Evolutionary conservation across 2,113 vertebrate genomes (phyloP).

Genomic region (Atractosteus spatula): DNA sequence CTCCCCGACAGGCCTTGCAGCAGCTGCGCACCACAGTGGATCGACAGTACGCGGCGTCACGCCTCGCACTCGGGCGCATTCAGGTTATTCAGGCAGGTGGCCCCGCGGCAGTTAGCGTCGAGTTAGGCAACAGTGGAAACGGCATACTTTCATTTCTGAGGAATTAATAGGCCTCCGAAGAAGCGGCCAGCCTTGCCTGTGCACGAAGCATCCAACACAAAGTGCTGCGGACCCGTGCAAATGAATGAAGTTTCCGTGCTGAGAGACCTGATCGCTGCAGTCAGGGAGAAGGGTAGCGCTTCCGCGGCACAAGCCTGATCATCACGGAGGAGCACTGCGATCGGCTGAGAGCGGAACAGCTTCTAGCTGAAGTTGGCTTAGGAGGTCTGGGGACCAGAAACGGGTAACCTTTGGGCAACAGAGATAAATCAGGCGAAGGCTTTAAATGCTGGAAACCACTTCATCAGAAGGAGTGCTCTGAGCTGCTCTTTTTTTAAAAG

Average conservation of each 20-base stretch:
- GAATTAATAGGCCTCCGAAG: conserved; percentile 15
- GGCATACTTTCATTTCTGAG: not conserved
- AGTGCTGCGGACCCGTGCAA: not conserved
- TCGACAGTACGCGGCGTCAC: not conserved
- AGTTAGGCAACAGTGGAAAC: conserved; percentile 10
- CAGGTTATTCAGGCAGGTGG: conserved; percentile 1
- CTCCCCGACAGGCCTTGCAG: too few relatives aligned
- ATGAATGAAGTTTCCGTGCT: not conserved
- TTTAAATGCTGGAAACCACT: not conserved
- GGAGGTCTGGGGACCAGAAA: too few relatives aligned
- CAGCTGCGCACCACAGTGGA: not conserved
- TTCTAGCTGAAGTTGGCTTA: too few relatives aligned
- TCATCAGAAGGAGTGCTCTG: not conserved
- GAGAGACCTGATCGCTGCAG: too few relatives aligned
- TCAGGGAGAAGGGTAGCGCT: not conserved
- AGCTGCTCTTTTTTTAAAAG: too few relatives aligned
- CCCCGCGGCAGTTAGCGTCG: conserved; percentile 6
- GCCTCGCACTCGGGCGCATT: not conserved
- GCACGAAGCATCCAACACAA: not conserved
- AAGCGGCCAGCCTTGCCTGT: not conserved
- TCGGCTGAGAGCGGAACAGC: not conserved
- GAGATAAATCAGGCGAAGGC: not conserved
- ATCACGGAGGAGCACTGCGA: not conserved
- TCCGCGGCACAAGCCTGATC: not conserved
- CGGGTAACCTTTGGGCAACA: not conserved